A percentile compares a stretch with the other conserved stretches of the same genome.
Evolutionary conservation across 1,140 invertebrate species (phyloP).

Genomic region (Melanaphis sacchari): DNA sequence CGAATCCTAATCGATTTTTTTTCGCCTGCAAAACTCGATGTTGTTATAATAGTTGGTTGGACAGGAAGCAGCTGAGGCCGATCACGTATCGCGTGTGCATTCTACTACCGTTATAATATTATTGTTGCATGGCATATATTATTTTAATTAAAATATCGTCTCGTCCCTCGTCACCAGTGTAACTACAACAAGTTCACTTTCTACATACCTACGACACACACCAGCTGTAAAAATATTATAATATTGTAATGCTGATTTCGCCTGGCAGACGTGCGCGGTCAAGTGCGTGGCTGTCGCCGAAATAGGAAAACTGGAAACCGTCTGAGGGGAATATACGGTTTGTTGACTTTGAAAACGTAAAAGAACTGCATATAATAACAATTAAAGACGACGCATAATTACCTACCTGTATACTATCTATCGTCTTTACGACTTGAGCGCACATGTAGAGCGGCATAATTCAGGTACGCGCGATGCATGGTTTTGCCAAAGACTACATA

Average conservation of each 20-base stretch:
- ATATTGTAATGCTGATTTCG: background rate
- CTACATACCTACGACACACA: background rate
- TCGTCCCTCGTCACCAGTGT: background rate
- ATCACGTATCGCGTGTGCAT: background rate
- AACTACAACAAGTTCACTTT: slow-evolving; percentile 31
- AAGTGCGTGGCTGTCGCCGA: background rate
- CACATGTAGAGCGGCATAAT: slow-evolving; percentile 37
- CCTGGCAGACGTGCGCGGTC: background rate
- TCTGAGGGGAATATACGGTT: slow-evolving; percentile 16
- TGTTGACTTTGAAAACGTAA: slow-evolving; percentile 34
- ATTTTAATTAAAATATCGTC: background rate
- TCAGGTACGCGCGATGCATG: background rate
- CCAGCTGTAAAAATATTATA: background rate
- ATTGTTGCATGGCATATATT: background rate
- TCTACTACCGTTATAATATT: background rate
- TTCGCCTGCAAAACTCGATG: background rate
- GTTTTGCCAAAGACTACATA: background rate
- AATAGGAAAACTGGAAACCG: background rate
- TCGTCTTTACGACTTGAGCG: slow-evolving; percentile 22
- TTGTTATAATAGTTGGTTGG: background rate
- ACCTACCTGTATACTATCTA: background rate
- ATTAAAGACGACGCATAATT: background rate
- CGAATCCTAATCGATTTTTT: background rate
- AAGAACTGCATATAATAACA: background rate
- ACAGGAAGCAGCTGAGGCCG: background rate